A percentile compares a stretch with the other conserved stretches of the same genome.
These are phyloP conservation scores for Trichopoda pennipes DNA, from an alignment of 2,888 invertebrate genomes.

Conservation along the genomic window DNA sequence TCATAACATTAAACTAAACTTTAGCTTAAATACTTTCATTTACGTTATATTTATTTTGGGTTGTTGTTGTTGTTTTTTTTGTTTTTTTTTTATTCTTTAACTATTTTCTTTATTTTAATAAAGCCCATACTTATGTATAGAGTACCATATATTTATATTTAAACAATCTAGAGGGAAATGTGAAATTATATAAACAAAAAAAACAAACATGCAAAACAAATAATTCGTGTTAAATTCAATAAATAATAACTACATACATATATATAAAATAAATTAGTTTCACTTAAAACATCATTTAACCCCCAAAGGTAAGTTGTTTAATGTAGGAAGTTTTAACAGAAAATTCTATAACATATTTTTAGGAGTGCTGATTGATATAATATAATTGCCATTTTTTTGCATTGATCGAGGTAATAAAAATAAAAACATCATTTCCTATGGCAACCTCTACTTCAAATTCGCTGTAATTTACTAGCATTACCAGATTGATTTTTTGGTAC, in stretches of 20 bases:
- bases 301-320: slow-evolving; percentile 25
- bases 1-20: no score
- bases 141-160: slow-evolving; percentile 6
- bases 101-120: slow-evolving; percentile 4
- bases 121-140: slow-evolving; percentile 40
- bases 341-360: neutral
- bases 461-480: no score
- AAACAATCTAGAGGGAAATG: slow-evolving; percentile 42
- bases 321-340: neutral
- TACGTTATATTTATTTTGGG: no score
- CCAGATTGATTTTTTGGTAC: neutral
- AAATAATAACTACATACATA: slow-evolving; percentile 49
- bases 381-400: neutral
- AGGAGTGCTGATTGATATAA: neutral
- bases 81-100: neutral
- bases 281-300: neutral
- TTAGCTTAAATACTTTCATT: no score
- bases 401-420: neutral
- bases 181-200: slow-evolving; percentile 50
- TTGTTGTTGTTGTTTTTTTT: no score
- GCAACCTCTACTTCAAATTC: neutral
- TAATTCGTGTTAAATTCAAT: slow-evolving; percentile 42
- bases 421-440: neutral
- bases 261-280: neutral
- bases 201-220: slow-evolving; percentile 27